phyloP scores from a whole-genome alignment of 2,113 vertebrate species.

The Pogona vitticeps region DNA sequence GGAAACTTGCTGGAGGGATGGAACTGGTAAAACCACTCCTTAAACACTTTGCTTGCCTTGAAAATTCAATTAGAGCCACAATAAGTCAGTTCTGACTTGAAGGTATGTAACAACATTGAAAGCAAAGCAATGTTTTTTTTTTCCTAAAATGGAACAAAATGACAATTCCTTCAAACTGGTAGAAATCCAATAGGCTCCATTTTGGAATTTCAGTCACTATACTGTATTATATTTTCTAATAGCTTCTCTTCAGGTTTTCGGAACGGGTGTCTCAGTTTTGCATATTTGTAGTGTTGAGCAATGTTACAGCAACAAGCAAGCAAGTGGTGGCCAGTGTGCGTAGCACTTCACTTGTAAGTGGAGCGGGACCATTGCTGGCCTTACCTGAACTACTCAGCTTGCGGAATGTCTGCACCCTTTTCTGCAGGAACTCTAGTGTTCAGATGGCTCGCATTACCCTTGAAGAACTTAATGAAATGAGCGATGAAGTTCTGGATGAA shows the following conservation, averaged over 20 bases:
- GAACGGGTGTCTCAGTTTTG: too few relatives aligned
- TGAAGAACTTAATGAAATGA: constrained; percentile 80
- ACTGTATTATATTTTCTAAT: neutral
- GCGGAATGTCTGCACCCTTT: neutral
- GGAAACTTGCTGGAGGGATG: too few relatives aligned
- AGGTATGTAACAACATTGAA: too few relatives aligned
- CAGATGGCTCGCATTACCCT: constrained; percentile 83
- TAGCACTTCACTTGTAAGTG: neutral
- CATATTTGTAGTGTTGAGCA: neutral
- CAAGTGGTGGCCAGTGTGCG: neutral
- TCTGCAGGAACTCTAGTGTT: neutral
- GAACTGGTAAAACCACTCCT: too few relatives aligned
- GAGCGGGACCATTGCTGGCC: neutral
- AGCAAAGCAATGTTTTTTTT: too few relatives aligned
- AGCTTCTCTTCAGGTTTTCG: neutral
- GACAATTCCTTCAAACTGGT: neutral
- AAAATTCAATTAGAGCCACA: too few relatives aligned
- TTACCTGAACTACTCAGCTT: neutral
- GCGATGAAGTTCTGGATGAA: constrained; percentile 74
- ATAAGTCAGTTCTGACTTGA: too few relatives aligned
- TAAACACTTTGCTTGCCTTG: too few relatives aligned
- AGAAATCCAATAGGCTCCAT: neutral
- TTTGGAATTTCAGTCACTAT: neutral
- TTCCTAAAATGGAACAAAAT: too few relatives aligned
- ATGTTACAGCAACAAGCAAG: neutral